A percentile compares a stretch with the other conserved stretches of the same genome.
Conservation (phyloP, 1,140 invertebrate genomes). For the Maniola jurtina region DNA sequence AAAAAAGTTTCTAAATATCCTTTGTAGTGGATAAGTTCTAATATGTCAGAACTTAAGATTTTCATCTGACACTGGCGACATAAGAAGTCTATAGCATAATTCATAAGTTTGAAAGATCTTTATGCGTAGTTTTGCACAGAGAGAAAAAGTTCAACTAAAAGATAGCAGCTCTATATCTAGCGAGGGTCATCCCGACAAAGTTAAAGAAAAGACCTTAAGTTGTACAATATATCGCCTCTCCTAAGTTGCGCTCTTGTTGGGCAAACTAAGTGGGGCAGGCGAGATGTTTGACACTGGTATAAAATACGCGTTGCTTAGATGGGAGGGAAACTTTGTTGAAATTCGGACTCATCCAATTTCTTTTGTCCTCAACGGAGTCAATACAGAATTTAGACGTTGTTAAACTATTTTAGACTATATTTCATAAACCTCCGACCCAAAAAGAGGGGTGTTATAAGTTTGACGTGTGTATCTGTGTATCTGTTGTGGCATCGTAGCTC, state of each 20-base stretch:
- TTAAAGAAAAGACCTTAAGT: conserved; percentile 33
- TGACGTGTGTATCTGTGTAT: no score
- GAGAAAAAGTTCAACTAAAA: conserved; percentile 3
- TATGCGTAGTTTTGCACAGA: not conserved
- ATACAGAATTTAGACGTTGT: not conserved
- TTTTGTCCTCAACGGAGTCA: not conserved
- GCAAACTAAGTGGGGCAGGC: conserved; percentile 31
- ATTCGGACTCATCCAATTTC: not conserved
- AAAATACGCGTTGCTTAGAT: conserved; percentile 33
- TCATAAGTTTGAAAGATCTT: not conserved
- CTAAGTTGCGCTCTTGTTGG: conserved; percentile 39
- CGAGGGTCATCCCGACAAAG: conserved; percentile 33
- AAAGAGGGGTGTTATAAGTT: no score
- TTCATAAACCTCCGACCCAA: no score
- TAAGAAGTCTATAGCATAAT: not conserved
- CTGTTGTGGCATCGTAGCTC: no score
- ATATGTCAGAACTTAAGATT: no score
- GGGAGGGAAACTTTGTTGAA: conserved; percentile 3
- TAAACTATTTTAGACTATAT: not conserved
- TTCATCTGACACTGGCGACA: no score
- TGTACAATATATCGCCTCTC: conserved; percentile 36
- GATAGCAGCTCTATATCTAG: conserved; percentile 18
- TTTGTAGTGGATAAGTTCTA: no score
- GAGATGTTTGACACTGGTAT: conserved; percentile 41
- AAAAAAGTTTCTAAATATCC: no score